Percentiles rank a stretch among this genome's conserved stretches.
phyloP scores from a whole-genome alignment of 2,888 invertebrate genomes.

The Notodonta ziczac region DNA sequence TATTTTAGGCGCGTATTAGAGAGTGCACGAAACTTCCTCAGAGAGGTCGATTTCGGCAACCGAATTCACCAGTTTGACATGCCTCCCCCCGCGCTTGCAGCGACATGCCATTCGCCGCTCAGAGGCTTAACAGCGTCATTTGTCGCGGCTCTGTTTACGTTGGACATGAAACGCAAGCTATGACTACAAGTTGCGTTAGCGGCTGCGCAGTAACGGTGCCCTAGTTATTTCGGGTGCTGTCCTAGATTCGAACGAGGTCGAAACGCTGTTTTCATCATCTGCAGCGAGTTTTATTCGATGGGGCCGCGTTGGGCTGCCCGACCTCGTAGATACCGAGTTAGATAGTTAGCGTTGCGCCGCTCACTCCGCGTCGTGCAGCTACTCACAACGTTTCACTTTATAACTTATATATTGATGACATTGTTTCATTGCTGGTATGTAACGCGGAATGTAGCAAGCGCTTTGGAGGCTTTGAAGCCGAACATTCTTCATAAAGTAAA shows the following conservation, averaged over 20 bases:
- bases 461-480: not conserved
- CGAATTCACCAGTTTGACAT: slow-evolving; percentile 37
- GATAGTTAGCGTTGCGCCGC: slow-evolving; percentile 50
- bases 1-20: slow-evolving; percentile 23
- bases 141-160: slow-evolving; percentile 42
- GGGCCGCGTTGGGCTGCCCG: slow-evolving; percentile 73
- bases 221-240: slow-evolving; percentile 82
- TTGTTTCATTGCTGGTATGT: not conserved
- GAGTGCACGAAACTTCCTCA: slow-evolving; percentile 53
- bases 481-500: not conserved
- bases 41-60: slow-evolving; percentile 69
- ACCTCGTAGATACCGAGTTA: slow-evolving; percentile 63
- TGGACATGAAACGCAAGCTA: slow-evolving; percentile 55
- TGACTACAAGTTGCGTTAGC: slow-evolving; percentile 63
- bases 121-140: slow-evolving; percentile 22
- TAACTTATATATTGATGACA: not conserved
- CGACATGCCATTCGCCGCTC: slow-evolving; percentile 1
- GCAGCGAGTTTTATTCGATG: slow-evolving; percentile 71
- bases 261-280: slow-evolving; percentile 78
- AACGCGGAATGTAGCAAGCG: not conserved
- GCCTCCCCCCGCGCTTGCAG: slow-evolving; percentile 39
- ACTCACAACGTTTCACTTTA: slow-evolving; percentile 1
- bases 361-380: slow-evolving; percentile 36
- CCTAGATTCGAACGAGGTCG: slow-evolving; percentile 79
- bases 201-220: slow-evolving; percentile 78